Conservation (phyloP, 2,888 invertebrate genomes). For the Chrysolina americana region DNA sequence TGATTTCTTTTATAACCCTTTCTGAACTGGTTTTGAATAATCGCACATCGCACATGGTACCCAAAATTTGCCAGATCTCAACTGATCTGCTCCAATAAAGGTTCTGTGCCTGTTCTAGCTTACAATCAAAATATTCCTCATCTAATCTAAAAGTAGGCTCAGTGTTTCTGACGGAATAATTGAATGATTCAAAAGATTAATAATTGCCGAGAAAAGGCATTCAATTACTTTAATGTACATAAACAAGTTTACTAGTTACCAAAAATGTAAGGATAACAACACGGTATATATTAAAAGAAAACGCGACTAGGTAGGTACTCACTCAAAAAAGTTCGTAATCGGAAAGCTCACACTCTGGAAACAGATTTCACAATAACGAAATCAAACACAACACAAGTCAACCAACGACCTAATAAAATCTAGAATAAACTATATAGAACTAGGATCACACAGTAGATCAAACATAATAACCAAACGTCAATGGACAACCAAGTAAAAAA, state of each 20-base stretch:
- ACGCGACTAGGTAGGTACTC: background rate
- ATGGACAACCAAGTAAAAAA: slow-evolving; percentile 17
- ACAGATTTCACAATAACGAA: background rate
- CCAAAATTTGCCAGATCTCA: no score
- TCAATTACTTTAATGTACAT: no score
- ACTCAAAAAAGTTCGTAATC: background rate
- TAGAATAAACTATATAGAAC: slow-evolving; percentile 6
- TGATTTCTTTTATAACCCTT: no score
- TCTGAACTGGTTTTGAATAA: no score
- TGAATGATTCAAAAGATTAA: no score
- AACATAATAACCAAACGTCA: background rate
- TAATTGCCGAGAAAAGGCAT: no score
- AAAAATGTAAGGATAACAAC: background rate
- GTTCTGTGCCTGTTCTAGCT: no score
- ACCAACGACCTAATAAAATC: background rate
- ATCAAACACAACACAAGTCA: background rate
- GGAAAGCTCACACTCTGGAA: background rate
- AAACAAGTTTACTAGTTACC: background rate
- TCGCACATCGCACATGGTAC: no score
- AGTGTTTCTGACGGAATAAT: no score
- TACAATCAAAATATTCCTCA: no score
- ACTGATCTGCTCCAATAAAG: no score
- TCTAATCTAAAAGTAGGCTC: no score
- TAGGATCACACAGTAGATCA: background rate
- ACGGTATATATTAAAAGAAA: background rate